Conservation (phyloP, 2,797 vertebrate genomes). For the Enteromius paludinosus region DNA sequence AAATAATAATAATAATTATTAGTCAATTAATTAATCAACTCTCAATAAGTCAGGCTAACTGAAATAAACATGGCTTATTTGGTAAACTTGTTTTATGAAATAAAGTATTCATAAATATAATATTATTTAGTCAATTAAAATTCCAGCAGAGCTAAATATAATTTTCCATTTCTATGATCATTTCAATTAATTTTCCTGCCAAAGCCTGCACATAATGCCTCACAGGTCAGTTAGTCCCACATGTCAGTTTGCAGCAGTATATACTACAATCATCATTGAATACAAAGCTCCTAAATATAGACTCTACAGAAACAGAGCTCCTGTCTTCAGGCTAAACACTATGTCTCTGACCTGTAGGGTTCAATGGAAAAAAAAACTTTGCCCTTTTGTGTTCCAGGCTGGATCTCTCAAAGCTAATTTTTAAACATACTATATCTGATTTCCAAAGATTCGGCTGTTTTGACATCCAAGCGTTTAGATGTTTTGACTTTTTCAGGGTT, state of each 20-base stretch:
- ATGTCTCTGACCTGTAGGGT: not conserved
- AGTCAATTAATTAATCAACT: too few relatives aligned
- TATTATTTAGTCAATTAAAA: too few relatives aligned
- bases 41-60: too few relatives aligned
- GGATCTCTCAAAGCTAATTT: slow-evolving; percentile 39
- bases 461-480: not conserved
- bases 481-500: slow-evolving; percentile 16
- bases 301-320: not conserved
- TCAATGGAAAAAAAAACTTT: not conserved
- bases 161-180: not conserved
- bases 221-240: not conserved
- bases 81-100: too few relatives aligned
- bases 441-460: not conserved
- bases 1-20: too few relatives aligned
- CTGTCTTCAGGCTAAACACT: not conserved
- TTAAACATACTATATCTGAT: slow-evolving; percentile 10
- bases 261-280: not conserved
- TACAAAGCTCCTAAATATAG: not conserved
- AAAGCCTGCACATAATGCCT: not conserved
- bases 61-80: too few relatives aligned
- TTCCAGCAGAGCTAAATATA: slow-evolving; percentile 3
- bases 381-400: slow-evolving; percentile 1
- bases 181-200: not conserved
- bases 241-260: not conserved
- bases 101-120: too few relatives aligned